Evolutionary conservation across 2,797 vertebrate species (phyloP), one percentile per base, ranked within the genome.

Genomic region (Megaceryle alcyon): DNA sequence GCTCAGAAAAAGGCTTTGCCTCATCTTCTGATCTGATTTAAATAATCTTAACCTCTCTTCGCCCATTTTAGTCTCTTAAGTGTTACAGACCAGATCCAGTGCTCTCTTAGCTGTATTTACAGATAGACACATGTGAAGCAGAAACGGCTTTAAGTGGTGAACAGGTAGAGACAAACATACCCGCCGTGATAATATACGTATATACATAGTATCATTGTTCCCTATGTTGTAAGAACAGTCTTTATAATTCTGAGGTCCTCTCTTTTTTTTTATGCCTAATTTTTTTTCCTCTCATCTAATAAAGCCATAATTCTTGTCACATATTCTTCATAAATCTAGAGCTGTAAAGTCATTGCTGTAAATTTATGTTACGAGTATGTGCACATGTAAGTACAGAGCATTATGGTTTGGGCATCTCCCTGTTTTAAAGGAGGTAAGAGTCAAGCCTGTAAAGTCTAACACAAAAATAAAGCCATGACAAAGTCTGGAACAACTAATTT

Each of bases 21-120:
- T 10, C 7, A 18, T 65, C 48, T 49, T 51, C 39, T 69, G 54
- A 37, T 65, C 10, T 19, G 26, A 29, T 35, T 18, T 18, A 20
- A 37, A 15, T 41, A 14, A 41, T 41, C 41, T 41, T 41, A 41
- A 14, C 41, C 41, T 29, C 12, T 69, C 16, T 82, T 17, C 21
- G 12, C 4, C 7, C 6, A 4, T 37, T 79, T 79, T 44, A 86
- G 51, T 29, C 26, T 82, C 60, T 13, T 7, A 23, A 29, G 56
- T 39, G 6, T 17, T 41, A 1, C 0, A 2, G 72, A 51, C 29
- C 31, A 46, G 63, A 61, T n/a, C 7, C 19, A 25, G 3, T 26
- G 26, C 33, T 51, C 21, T 54, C 17, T 49, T n/a, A 10, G 26
- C 28, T 61, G 3, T 26, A 1, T 53, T 48, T 44, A 39, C 51